Conservation (phyloP, 2,888 invertebrate species). For the Ectemnius cavifrons region DNA sequence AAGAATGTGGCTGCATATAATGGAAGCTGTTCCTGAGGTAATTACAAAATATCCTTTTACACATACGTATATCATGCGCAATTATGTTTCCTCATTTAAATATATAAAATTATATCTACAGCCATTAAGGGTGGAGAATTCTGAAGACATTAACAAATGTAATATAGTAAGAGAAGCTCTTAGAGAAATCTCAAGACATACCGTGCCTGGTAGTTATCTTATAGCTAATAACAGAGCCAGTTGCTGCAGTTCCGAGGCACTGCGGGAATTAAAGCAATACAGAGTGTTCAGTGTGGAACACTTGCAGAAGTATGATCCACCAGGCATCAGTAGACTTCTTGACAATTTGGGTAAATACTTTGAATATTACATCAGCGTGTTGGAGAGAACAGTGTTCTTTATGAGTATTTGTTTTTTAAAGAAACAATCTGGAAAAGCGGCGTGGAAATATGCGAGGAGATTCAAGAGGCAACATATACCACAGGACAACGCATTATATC, state of each 20-base stretch:
- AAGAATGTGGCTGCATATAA: conserved; percentile 77
- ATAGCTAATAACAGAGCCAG: conserved; percentile 75
- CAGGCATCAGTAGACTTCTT: conserved; percentile 75
- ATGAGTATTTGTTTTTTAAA: conserved; percentile 47
- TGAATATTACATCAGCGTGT: not conserved
- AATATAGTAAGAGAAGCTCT: conserved; percentile 75
- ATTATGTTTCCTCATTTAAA: not conserved
- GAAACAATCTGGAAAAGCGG: conserved; percentile 85
- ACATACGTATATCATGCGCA: no score
- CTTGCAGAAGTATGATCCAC: conserved; percentile 76
- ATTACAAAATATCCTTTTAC: not conserved
- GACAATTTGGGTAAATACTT: conserved; percentile 75
- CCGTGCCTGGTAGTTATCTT: conserved; percentile 76
- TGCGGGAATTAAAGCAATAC: conserved; percentile 72
- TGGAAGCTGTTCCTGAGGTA: conserved; percentile 70
- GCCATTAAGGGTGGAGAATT: conserved; percentile 64
- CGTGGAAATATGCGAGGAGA: conserved; percentile 81
- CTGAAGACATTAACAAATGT: conserved; percentile 59
- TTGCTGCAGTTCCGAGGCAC: conserved; percentile 73
- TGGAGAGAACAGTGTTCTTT: not conserved
- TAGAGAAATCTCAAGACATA: conserved; percentile 72
- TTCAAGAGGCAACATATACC: conserved; percentile 77
- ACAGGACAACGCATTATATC: conserved; percentile 75
- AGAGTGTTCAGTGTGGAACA: conserved; percentile 77
- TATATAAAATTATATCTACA: conserved; percentile 39